Conservation (phyloP, 2,888 invertebrate genomes). For the Volucella inanis region DNA sequence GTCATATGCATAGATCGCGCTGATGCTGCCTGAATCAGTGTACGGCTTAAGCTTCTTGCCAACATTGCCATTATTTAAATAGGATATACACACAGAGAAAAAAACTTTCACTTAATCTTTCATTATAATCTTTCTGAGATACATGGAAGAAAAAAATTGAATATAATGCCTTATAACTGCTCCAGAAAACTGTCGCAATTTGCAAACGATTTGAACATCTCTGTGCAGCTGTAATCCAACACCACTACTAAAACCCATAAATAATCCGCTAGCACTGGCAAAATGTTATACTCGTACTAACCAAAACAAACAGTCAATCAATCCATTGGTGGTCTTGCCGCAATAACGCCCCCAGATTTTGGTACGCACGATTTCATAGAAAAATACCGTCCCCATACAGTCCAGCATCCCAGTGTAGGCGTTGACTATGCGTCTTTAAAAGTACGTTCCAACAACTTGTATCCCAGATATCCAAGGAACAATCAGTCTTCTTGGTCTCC, state of each 20-base stretch:
- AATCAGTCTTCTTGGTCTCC: conserved; percentile 62
- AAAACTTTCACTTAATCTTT: too few relatives aligned
- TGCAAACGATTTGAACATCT: neutral
- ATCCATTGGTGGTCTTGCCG: conserved; percentile 67
- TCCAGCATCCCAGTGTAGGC: conserved; percentile 57
- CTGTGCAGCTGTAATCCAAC: conserved; percentile 26
- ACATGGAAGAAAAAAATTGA: too few relatives aligned
- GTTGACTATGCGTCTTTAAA: conserved; percentile 46
- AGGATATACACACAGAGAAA: too few relatives aligned
- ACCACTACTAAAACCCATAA: conserved; percentile 48
- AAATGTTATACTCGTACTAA: neutral
- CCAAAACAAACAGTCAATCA: conserved; percentile 63
- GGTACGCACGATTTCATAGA: conserved; percentile 64
- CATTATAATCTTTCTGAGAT: too few relatives aligned
- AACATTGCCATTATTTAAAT: too few relatives aligned
- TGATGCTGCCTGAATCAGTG: too few relatives aligned
- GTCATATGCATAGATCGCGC: too few relatives aligned
- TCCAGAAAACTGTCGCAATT: neutral
- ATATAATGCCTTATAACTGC: too few relatives aligned
- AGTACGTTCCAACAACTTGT: conserved; percentile 56
- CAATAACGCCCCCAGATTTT: conserved; percentile 69
- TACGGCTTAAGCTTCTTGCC: too few relatives aligned
- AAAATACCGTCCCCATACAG: conserved; percentile 39
- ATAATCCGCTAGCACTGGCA: conserved; percentile 42
- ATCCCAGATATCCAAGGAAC: conserved; percentile 47